These are phyloP conservation scores for Pipistrellus nathusii DNA, from an alignment of 2,797 vertebrate species.

Conservation along the genomic window DNA sequence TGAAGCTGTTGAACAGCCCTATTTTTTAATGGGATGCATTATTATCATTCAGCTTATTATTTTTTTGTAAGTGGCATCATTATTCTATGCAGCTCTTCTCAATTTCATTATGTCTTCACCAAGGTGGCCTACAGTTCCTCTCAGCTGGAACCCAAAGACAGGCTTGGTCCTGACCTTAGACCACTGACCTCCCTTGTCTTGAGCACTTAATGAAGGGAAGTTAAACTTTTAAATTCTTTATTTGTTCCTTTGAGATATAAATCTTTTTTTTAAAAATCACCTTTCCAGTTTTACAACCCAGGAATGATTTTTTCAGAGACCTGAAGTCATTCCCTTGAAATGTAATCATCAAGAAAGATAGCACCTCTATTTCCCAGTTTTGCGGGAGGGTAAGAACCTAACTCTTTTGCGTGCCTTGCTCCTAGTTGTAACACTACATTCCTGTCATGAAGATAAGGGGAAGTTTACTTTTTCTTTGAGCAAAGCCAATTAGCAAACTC, in stretches of 20 bases:
- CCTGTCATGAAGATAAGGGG: neutral
- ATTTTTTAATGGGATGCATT: neutral
- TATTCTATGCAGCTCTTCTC: neutral
- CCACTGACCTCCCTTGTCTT: neutral
- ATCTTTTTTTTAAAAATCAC: neutral
- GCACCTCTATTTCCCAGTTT: neutral
- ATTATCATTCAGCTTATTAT: neutral
- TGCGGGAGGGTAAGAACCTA: neutral
- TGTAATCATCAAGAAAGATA: neutral
- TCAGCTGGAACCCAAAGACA: neutral
- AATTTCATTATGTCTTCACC: neutral
- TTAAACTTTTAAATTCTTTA: neutral
- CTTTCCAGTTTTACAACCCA: neutral
- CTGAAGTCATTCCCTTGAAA: neutral
- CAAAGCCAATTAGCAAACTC: neutral
- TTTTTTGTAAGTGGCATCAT: neutral
- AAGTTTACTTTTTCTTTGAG: neutral
- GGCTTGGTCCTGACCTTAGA: neutral
- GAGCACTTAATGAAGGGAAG: neutral
- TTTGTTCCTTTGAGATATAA: neutral
- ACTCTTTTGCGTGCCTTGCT: neutral
- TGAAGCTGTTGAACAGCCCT: neutral
- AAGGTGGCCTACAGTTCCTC: neutral
- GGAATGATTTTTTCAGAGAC: neutral
- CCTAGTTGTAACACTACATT: neutral